These are phyloP conservation scores for Bettongia penicillata DNA, from an alignment of 2,113 vertebrate genomes.

Conservation along the genomic window DNA sequence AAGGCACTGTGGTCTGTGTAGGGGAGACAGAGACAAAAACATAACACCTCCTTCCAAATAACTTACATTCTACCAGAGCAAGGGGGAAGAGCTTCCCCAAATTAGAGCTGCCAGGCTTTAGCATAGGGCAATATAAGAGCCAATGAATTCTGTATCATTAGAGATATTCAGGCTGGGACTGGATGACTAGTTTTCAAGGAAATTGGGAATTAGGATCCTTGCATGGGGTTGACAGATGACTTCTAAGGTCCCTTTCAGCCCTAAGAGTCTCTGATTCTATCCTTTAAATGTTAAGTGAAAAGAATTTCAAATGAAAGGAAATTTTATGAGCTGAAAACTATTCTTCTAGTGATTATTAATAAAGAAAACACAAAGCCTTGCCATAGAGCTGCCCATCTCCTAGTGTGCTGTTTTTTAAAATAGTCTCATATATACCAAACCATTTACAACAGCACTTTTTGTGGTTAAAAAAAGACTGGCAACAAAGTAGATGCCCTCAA, in stretches of 20 bases:
- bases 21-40: not conserved
- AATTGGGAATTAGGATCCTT: not conserved
- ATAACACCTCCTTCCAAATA: not conserved
- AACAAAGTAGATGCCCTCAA: not conserved
- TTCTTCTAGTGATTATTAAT: not conserved
- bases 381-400: not conserved
- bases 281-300: not conserved
- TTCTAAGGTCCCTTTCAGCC: not conserved
- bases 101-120: not conserved
- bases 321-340: not conserved
- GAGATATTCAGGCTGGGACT: not conserved
- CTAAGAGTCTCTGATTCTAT: not conserved
- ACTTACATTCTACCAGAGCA: not conserved
- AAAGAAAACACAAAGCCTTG: not conserved
- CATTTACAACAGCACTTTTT: not conserved
- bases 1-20: not conserved
- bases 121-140: not conserved
- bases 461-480: not conserved
- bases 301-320: not conserved
- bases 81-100: not conserved
- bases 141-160: not conserved
- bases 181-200: not conserved
- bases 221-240: not conserved
- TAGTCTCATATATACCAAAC: not conserved
- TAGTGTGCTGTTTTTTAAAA: not conserved